Evolutionary conservation across 1,140 invertebrate genomes (phyloP).

Genomic region (Augochlora pura): DNA sequence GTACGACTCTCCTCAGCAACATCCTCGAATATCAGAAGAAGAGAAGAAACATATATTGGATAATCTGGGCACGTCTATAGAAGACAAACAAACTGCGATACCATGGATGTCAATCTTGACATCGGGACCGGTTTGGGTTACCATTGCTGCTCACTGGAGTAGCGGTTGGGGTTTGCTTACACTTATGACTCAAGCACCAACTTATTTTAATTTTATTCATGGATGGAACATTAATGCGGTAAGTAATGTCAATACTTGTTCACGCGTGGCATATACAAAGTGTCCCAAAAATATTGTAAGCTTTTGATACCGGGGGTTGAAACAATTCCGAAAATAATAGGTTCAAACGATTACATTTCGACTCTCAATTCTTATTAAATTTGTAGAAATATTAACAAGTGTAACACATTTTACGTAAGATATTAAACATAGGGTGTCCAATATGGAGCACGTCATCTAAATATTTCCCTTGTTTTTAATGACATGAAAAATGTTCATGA

Average conservation of each 20-base stretch:
- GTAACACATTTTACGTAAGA: too few species aligned
- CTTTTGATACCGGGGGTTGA: too few species aligned
- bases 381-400: too few species aligned
- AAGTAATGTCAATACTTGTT: background rate
- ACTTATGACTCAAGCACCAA: constrained; percentile 90
- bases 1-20: constrained; percentile 85
- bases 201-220: constrained; percentile 91
- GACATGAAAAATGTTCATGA: too few species aligned
- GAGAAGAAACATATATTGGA: constrained; percentile 85
- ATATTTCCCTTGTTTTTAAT: too few species aligned
- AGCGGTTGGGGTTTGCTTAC: constrained; percentile 93
- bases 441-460: too few species aligned
- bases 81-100: constrained; percentile 78
- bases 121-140: constrained; percentile 89
- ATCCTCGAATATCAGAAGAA: constrained; percentile 86
- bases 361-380: too few species aligned
- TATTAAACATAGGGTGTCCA: too few species aligned
- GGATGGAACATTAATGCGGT: constrained; percentile 90
- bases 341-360: too few species aligned
- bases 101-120: constrained; percentile 89
- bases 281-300: too few species aligned
- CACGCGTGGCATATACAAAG: too few species aligned
- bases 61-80: constrained; percentile 80
- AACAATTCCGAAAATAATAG: too few species aligned
- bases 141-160: constrained; percentile 88